These are phyloP conservation scores for Opisthograptis luteolata DNA, from an alignment of 2,888 invertebrate genomes.

Conservation along the genomic window DNA sequence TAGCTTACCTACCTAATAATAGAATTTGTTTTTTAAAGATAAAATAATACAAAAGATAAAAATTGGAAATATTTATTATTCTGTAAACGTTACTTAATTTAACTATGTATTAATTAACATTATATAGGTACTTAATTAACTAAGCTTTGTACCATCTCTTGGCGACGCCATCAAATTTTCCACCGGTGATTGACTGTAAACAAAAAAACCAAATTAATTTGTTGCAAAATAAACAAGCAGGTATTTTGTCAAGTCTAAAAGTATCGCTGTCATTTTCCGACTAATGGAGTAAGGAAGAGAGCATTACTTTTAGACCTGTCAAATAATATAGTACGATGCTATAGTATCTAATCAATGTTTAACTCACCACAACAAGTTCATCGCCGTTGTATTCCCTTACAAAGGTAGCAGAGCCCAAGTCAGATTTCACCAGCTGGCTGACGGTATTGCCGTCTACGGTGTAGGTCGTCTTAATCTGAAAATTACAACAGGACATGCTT, in stretches of 20 bases:
- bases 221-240: background rate
- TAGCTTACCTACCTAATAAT: too few relatives aligned
- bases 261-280: too few relatives aligned
- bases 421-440: conserved; percentile 49
- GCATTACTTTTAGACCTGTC: too few relatives aligned
- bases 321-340: too few relatives aligned
- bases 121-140: background rate
- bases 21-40: background rate
- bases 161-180: conserved; percentile 44
- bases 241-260: too few relatives aligned
- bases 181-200: conserved; percentile 45
- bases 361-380: conserved; percentile 56
- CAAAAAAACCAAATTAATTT: conserved; percentile 23
- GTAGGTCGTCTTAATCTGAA: conserved; percentile 14
- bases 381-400: conserved; percentile 57
- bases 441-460: conserved; percentile 32
- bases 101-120: background rate
- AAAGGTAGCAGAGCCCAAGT: conserved; percentile 41
- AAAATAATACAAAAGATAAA: too few relatives aligned
- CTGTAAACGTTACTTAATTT: too few relatives aligned
- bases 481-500: too few relatives aligned
- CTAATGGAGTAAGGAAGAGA: too few relatives aligned
- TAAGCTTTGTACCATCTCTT: conserved; percentile 46
- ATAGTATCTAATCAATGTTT: too few relatives aligned
- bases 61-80: too few relatives aligned